Conservation (phyloP, 1,140 invertebrate species). For the Magallana ariakensis region DNA sequence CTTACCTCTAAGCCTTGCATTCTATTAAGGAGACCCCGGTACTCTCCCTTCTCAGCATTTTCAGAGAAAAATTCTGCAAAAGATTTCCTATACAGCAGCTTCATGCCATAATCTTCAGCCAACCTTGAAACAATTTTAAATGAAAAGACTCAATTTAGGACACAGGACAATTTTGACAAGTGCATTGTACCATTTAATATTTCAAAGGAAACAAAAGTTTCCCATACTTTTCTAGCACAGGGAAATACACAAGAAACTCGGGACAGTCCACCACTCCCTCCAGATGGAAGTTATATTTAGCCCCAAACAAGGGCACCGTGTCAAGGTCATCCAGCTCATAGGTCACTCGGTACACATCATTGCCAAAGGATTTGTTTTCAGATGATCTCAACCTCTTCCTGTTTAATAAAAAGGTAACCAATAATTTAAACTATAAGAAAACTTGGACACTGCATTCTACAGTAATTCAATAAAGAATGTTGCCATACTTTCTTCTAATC, state of each 20-base stretch:
- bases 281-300: constrained; percentile 96
- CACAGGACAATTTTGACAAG: background rate
- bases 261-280: constrained; percentile 98
- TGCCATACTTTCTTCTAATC: too few species aligned
- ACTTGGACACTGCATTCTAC: too few species aligned
- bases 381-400: constrained; percentile 84
- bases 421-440: too few species aligned
- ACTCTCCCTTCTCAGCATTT: constrained; percentile 82
- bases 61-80: constrained; percentile 92
- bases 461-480: too few species aligned
- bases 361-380: constrained; percentile 87
- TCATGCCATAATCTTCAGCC: constrained; percentile 89
- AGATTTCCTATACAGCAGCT: constrained; percentile 86
- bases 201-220: background rate
- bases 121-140: constrained; percentile 80
- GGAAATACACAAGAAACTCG: constrained; percentile 98
- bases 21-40: constrained; percentile 84
- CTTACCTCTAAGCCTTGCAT: constrained; percentile 87
- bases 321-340: constrained; percentile 86
- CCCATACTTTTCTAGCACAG: constrained; percentile 87
- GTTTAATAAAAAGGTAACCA: constrained; percentile 75
- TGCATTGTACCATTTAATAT: too few species aligned
- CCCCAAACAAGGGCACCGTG: constrained; percentile 92
- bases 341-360: constrained; percentile 91
- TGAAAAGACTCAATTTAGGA: too few species aligned